A percentile compares a stretch with the other conserved stretches of the same genome.
Conservation (phyloP, 1,140 invertebrate species). For the Papilio glaucus region DNA sequence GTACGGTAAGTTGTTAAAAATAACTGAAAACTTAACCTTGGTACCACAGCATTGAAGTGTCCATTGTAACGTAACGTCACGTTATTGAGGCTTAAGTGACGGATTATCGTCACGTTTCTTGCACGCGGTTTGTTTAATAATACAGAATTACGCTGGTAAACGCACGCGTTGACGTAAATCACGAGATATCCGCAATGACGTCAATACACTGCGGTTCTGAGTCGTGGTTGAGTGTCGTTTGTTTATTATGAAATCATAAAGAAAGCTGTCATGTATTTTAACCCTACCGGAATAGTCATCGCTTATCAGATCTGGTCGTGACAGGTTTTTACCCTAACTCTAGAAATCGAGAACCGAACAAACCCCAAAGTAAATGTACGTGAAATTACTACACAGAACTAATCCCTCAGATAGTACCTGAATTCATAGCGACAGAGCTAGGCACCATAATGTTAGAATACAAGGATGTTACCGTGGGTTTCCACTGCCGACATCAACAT, state of each 20-base stretch:
- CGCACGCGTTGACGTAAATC: neutral
- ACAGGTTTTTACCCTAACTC: too few relatives aligned
- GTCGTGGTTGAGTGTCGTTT: neutral
- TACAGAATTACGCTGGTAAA: neutral
- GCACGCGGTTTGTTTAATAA: neutral
- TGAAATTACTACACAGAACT: too few relatives aligned
- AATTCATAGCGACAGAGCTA: too few relatives aligned
- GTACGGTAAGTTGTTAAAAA: neutral
- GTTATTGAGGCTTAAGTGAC: neutral
- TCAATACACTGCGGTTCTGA: slow-evolving; percentile 1
- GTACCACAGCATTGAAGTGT: neutral
- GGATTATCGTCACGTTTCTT: slow-evolving; percentile 1
- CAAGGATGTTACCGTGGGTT: too few relatives aligned
- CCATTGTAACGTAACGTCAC: neutral
- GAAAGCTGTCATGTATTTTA: slow-evolving; percentile 5
- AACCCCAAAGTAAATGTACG: too few relatives aligned
- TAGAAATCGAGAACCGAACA: too few relatives aligned
- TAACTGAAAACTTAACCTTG: neutral
- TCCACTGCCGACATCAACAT: too few relatives aligned
- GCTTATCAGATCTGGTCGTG: too few relatives aligned
- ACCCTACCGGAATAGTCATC: too few relatives aligned
- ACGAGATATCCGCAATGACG: slow-evolving; percentile 2
- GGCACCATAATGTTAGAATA: too few relatives aligned
- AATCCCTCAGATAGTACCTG: too few relatives aligned
- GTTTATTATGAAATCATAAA: neutral